Percentiles rank a stretch among this genome's conserved stretches.
Evolutionary conservation across 2,888 invertebrate genomes (phyloP).

Genomic region (Asteroscopus sphinx): DNA sequence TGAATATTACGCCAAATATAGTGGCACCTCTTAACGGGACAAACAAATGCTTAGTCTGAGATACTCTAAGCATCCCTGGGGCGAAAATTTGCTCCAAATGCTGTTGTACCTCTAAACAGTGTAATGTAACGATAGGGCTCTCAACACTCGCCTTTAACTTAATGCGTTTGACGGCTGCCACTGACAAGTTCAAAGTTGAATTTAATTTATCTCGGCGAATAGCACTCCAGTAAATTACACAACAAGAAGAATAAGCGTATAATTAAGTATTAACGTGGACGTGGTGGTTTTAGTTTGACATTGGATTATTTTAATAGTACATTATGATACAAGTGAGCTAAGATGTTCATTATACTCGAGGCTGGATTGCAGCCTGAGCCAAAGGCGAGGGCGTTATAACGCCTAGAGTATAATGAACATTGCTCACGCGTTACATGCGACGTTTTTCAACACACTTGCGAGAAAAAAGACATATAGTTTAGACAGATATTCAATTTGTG

Average conservation of each 20-base stretch:
- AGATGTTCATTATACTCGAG: too few relatives aligned
- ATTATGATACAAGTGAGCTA: too few relatives aligned
- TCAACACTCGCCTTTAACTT: slow-evolving; percentile 55
- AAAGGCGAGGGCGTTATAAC: too few relatives aligned
- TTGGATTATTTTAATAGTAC: not conserved
- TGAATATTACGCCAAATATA: slow-evolving; percentile 26
- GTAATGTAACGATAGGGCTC: slow-evolving; percentile 55
- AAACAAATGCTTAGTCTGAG: slow-evolving; percentile 32
- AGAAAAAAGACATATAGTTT: too few relatives aligned
- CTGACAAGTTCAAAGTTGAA: slow-evolving; percentile 66
- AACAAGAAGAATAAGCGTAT: slow-evolving; percentile 58
- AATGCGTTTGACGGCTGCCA: slow-evolving; percentile 65
- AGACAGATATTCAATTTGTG: too few relatives aligned
- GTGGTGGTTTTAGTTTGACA: slow-evolving; percentile 4
- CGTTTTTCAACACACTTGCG: too few relatives aligned
- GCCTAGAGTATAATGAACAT: too few relatives aligned
- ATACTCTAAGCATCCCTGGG: slow-evolving; percentile 28
- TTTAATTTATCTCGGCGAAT: slow-evolving; percentile 64
- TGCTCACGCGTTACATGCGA: too few relatives aligned
- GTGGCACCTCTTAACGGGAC: slow-evolving; percentile 28
- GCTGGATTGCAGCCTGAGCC: too few relatives aligned
- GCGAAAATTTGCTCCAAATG: slow-evolving; percentile 22
- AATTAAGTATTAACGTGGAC: slow-evolving; percentile 53
- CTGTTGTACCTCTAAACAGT: slow-evolving; percentile 41
- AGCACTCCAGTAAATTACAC: slow-evolving; percentile 60